Evolutionary conservation across 2,888 invertebrate species (phyloP).

Genomic region (Doris montereyensis): DNA sequence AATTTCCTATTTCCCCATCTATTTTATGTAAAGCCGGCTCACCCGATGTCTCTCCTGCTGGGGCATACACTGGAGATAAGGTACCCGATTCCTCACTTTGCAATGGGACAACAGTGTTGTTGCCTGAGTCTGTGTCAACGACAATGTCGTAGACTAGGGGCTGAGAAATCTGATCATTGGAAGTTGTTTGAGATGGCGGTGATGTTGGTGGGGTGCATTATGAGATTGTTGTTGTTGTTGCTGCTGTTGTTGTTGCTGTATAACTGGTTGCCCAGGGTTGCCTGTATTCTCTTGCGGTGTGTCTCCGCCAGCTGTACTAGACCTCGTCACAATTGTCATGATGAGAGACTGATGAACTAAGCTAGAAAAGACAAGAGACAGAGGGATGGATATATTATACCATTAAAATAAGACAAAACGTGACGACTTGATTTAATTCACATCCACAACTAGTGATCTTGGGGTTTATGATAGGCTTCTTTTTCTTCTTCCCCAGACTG

Average conservation of each 20-base stretch:
- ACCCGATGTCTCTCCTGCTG: conserved; percentile 5
- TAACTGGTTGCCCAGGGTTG: conserved; percentile 33
- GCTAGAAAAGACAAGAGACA: too few species aligned
- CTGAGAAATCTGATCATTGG: conserved; percentile 26
- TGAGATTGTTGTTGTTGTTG: conserved; percentile 31
- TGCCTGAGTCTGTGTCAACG: conserved; percentile 9
- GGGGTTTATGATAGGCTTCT: too few species aligned
- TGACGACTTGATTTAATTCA: too few species aligned
- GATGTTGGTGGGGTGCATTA: conserved; percentile 39
- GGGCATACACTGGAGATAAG: too few species aligned
- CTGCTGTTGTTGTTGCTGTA: conserved; percentile 32
- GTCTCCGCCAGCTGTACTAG: conserved; percentile 69
- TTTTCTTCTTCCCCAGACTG: too few species aligned
- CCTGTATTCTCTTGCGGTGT: conserved; percentile 62
- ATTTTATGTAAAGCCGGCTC: too few species aligned
- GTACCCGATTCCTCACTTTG: conserved; percentile 17
- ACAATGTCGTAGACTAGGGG: conserved; percentile 34
- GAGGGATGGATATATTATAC: too few species aligned
- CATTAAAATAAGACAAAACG: too few species aligned
- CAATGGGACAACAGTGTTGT: not conserved
- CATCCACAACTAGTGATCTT: too few species aligned
- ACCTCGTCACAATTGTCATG: conserved; percentile 72
- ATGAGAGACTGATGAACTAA: conserved; percentile 13
- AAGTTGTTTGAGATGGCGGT: conserved; percentile 38
- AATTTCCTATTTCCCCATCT: too few species aligned